Base-by-base conservation (phyloP, 2,797 vertebrate species). In the Sebastes miniatus region DNA sequence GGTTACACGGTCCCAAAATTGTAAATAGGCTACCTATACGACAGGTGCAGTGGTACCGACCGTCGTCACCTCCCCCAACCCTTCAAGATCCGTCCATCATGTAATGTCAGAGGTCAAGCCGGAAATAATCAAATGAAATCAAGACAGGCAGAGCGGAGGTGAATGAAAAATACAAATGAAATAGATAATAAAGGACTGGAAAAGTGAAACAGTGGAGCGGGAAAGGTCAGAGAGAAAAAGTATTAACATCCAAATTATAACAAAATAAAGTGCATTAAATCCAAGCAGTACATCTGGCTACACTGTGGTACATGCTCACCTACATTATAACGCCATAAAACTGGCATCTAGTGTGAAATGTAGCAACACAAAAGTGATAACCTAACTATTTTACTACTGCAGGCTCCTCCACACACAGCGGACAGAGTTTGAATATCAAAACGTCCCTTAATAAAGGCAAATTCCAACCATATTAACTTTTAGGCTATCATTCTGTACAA, bases 401-500 rank as follows among this genome's bases (percentile, higher is more conserved):
- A 69, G 36, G 43, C 43, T 52, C 2, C n/a, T 56, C 6, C 50
- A 52, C 7, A 14, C 4, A 22, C 24, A 69, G 39, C 13, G 8
- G 52, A 62, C 27, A 9, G n/a, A 77, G 63, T 68, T 9, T 85
- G 68, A 76, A 69, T 58, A 75, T 84, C 34, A 81, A 61, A 80
- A 69, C 31, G 32, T 3, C 11, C 43, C 50, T 75, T 34, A 70
- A 74, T 73, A 66, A 80, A 77, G 63, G 12, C 31, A 85, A 79
- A 89, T 73, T 88, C 78, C 72, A 77, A 13, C 71, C 29, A 65
- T 83, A 87, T 83, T 9, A 78, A 73, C 69, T 83, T 83, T 67
- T 14, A 61, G 81, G 71, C 68, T 58, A 8, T 62, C 73, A 27
- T 70, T 83, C 73, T 59, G 54, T 32, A 34, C 66, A 32, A 76